Base-by-base conservation (phyloP, 2,113 vertebrate species). In the Hippopotamus amphibius region DNA sequence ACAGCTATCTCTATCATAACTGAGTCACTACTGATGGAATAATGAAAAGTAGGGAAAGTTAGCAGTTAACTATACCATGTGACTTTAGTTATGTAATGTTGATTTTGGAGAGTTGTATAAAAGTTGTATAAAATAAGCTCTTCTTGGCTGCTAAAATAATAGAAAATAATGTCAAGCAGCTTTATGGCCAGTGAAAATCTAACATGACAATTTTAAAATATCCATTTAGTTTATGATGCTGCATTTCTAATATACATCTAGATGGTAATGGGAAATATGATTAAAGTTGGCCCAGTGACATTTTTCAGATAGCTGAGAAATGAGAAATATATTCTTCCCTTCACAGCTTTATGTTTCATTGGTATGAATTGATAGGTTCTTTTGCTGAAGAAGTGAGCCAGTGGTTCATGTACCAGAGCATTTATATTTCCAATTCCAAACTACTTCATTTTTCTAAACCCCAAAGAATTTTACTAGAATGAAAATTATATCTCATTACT, bases 181-280 rank as follows among this genome's bases (percentile, higher is more conserved):
- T 94, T 94, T 94, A 92, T 69, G 71, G 82, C 53, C 77, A 95
- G 57, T 57, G 37, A 69, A 86, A 96, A 90, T 81, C 53, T 85
- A 97, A 85, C 26, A 57, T 37, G 48, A 77, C 30, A 93, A 91
- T 72, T 87, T 86, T 5, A 86, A 96, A 96, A 87, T 88, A 88
- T 26, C 26, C 88, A 82, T 72, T 97, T 91, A 63, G 55, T 86
- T 90, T 77, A 82, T 53, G 88, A 77, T 81, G 71, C 55, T 82
- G 15, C 91, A 86, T 90, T 94, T 96, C 88, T 96, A 97, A 89
- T 68, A 55, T 50, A 93, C 57, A 96, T 93, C 93, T 96, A 82
- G 81, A 93, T 79, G 55, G 82, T 69, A 91, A 94, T 53, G 71
- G 71, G 48, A 94, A 93, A 83, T 26, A 93, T 94, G n/a, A 95